Base-by-base conservation (phyloP, 2,113 vertebrate genomes). In the Mola mola region DNA sequence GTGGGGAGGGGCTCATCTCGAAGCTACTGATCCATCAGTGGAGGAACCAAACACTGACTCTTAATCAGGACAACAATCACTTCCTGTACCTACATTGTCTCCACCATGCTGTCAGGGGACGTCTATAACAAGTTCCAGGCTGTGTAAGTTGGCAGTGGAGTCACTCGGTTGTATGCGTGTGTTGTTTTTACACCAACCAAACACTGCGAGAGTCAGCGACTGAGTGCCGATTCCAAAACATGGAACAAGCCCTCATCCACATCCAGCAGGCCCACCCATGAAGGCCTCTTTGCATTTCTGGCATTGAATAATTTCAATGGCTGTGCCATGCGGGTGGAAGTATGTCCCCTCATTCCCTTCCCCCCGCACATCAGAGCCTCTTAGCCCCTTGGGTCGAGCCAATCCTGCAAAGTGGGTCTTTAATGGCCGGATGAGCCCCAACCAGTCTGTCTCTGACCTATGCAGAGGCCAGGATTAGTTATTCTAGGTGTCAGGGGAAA, bases 381-480 rank as follows among this genome's bases (percentile, higher is more conserved):
- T 84, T 75, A 84, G 75, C 72, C 70, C 43, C 38, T 71, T 66
- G 61, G 66, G 63, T 70, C 15, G 34, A 81, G 64, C 71, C 78
- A 82, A 76, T 88, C 63, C 56, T 72, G 72, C 83, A 87, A 80
- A 83, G 83, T 79, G 75, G 69, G 74, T 75, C 70, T 82, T 84
- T 82, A 81, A 71, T 82, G 61, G 80, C 76, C 86, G 78, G 82
- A 48, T 50, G 58, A 82, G 64, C 47, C 75, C 42, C 55, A 49
- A 72, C 63, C 78, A 74, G 86, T 78, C 84, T 84, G 81, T 81
- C 64, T 75, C 37, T 48, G 55, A 75, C 69, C 67, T 61, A 52
- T 49, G 79, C 55, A 40, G 37, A 48, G 28, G 34, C 60, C 9
- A 22, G 86, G 78, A 87, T 85, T 87, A 86, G 56, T 55, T 69